phyloP scores from a whole-genome alignment of 2,888 invertebrate genomes.

The Drosophila emarginata region DNA sequence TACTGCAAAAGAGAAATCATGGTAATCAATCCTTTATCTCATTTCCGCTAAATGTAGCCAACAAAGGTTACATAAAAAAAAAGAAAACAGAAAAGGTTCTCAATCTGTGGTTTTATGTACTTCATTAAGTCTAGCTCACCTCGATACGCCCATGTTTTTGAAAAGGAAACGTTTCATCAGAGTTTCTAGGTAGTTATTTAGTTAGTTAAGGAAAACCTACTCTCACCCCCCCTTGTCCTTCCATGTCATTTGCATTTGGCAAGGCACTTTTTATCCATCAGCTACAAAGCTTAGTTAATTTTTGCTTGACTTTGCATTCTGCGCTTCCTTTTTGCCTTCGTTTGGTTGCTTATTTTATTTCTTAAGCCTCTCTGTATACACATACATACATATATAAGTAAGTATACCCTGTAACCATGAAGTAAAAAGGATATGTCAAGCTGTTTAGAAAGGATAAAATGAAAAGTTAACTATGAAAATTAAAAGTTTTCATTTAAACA shows the following conservation, averaged over 20 bases:
- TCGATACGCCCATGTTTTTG: neutral
- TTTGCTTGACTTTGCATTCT: conserved; percentile 55
- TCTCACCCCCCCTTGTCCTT: neutral
- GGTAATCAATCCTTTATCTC: neutral
- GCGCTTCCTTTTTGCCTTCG: conserved; percentile 12
- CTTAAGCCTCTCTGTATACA: conserved; percentile 1
- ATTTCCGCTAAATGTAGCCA: neutral
- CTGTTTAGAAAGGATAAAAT: too few species aligned
- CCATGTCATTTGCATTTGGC: conserved; percentile 10
- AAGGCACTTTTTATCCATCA: conserved; percentile 5
- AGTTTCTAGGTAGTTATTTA: neutral
- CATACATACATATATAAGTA: neutral
- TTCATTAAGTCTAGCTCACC: neutral
- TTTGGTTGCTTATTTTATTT: neutral
- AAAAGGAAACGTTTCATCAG: neutral
- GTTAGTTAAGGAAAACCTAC: neutral
- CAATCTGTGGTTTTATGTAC: neutral
- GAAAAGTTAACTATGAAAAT: too few species aligned
- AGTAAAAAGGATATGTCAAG: too few species aligned
- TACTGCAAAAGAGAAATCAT: neutral
- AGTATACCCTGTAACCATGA: neutral
- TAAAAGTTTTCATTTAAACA: too few species aligned
- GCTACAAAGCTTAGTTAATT: conserved; percentile 44
- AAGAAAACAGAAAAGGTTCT: neutral
- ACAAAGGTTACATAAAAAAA: neutral